Evolutionary conservation across 2,888 invertebrate genomes (phyloP), one percentile per base, ranked within the genome.

Genomic region (Taphrorychus bicolor): DNA sequence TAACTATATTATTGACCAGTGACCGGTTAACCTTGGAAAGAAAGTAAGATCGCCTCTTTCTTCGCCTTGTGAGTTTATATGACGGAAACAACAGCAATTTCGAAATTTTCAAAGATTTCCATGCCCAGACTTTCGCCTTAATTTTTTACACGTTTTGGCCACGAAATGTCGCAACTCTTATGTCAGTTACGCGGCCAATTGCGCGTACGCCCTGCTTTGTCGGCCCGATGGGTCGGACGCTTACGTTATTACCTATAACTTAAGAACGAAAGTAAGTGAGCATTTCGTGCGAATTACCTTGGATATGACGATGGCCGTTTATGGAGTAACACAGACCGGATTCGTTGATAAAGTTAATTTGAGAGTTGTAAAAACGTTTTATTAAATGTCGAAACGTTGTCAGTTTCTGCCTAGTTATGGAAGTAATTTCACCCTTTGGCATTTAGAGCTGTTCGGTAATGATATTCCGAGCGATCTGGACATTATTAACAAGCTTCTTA

Each of bases 201-300:
- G 19, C 51, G 21, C 51, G 54, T 54, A 14, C 22, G 51, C 22
- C 21, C 22, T 16, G 51, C 11, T 51, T 21, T 21, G 21, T 7
- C 51, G 22, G 51, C 51, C 48, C 9, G 11, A 18, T 14, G 19
- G 21, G 18, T 52, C 18, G 19, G 21, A 11, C 32, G 16, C 32
- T 48, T 18, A 42, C 19, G 17, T 32, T 14, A 18, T 40, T 53
- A n/a, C n/a, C n/a, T n/a, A n/a, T n/a, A n/a, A 65, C 59, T 66
- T 66, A 66, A 66, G 60, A 66, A 40, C 48, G 66, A 66, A 66
- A 66, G 66, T 60, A 21, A 22, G 58, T 32, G 32, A 32, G 32
- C 7, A 32, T n/a, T n/a, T n/a, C n/a, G n/a, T 32, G 32, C 32
- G 32, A 32, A 2, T 32, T 32, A 32, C 32, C 11, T 1, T 32